Conservation (phyloP, 2,797 vertebrate species). For the Phataginus tetradactyla region DNA sequence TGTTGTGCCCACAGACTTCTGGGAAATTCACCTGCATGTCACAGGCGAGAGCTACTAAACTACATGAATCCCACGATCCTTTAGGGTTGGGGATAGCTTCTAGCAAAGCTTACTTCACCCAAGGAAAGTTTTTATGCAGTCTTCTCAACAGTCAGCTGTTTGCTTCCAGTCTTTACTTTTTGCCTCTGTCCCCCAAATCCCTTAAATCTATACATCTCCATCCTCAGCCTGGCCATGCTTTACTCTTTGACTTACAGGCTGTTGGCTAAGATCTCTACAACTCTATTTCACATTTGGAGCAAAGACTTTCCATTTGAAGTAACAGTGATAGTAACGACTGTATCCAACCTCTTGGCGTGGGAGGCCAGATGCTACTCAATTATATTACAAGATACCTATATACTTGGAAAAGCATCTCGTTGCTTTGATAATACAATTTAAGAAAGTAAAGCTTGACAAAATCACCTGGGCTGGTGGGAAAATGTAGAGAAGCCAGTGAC, state of each 20-base stretch:
- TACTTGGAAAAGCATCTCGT: background rate
- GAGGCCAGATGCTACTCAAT: background rate
- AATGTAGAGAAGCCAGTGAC: background rate
- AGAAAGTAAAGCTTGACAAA: background rate
- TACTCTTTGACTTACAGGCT: background rate
- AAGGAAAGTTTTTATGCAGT: background rate
- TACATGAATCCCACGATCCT: background rate
- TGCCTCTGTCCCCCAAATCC: background rate
- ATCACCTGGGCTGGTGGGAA: background rate
- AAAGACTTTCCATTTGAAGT: background rate
- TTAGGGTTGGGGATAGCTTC: background rate
- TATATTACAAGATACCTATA: background rate
- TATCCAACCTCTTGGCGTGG: background rate
- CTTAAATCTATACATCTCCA: background rate
- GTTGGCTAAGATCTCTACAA: background rate
- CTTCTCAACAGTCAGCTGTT: background rate
- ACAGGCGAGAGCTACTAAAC: background rate
- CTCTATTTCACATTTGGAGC: background rate
- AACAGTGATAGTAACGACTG: background rate
- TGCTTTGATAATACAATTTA: background rate
- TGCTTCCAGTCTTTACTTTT: background rate
- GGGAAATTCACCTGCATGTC: background rate
- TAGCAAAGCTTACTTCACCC: background rate
- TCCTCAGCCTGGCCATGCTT: background rate
- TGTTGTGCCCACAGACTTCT: background rate